phyloP scores from a whole-genome alignment of 2,797 vertebrate species.

The Pseudocheirus occidentalis region DNA sequence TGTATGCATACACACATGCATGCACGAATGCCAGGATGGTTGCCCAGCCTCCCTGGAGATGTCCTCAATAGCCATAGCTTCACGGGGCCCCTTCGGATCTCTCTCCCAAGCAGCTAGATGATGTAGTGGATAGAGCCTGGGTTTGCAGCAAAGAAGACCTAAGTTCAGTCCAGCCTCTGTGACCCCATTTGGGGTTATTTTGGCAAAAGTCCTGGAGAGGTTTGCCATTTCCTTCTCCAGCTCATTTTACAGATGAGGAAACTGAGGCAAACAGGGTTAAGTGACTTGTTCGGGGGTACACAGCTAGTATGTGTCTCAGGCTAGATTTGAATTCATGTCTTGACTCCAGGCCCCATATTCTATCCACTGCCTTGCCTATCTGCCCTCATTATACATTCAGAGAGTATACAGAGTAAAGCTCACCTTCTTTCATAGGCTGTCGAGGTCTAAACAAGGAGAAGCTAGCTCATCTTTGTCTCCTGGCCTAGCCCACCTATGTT shows the following conservation, averaged over 20 bases:
- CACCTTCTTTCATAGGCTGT: neutral
- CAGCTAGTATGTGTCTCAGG: neutral
- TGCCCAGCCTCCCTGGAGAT: neutral
- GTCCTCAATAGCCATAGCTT: neutral
- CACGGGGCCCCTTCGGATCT: neutral
- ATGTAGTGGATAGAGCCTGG: neutral
- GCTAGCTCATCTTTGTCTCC: slow-evolving; percentile 21
- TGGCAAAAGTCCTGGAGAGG: neutral
- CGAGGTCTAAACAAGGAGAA: neutral
- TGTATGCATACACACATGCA: neutral
- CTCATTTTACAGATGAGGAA: neutral
- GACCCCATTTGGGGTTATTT: neutral
- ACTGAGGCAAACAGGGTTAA: neutral
- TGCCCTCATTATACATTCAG: neutral
- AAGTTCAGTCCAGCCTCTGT: neutral
- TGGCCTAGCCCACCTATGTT: slow-evolving; percentile 38
- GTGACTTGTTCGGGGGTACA: neutral
- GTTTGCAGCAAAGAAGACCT: neutral
- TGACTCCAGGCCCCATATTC: neutral
- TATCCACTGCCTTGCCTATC: neutral
- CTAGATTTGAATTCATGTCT: neutral
- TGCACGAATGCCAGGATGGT: neutral
- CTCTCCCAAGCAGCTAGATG: neutral
- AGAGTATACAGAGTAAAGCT: neutral
- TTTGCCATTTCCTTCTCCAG: neutral